These are phyloP conservation scores for Aptenodytes forsteri DNA, from an alignment of 2,113 vertebrate species.

Conservation along the genomic window DNA sequence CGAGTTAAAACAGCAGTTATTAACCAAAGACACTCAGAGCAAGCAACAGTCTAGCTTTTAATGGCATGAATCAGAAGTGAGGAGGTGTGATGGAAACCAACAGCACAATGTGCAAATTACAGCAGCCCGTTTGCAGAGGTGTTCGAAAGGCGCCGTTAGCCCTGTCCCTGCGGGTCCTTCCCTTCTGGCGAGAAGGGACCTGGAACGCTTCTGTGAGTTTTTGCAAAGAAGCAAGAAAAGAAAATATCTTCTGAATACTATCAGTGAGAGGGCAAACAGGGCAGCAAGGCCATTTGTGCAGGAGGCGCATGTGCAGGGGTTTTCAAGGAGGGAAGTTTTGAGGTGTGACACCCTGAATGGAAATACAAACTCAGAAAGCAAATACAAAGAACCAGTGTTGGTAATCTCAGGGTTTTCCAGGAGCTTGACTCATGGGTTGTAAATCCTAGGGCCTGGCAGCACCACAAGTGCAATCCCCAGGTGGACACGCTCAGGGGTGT, in stretches of 20 bases:
- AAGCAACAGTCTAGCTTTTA: background rate
- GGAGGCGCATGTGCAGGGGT: rapidly evolving
- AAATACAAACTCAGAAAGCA: background rate
- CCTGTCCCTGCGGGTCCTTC: background rate
- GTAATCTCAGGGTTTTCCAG: background rate
- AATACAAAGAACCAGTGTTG: rapidly evolving
- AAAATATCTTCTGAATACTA: background rate
- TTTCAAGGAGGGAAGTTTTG: background rate
- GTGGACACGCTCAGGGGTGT: background rate
- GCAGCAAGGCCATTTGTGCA: background rate
- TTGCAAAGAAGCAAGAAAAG: too few relatives aligned
- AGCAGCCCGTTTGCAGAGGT: background rate
- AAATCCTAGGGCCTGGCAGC: background rate
- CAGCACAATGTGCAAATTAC: background rate
- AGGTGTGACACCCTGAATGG: background rate
- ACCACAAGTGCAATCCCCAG: rapidly evolving
- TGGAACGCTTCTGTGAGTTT: rapidly evolving
- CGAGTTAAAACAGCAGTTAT: background rate
- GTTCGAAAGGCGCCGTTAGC: rapidly evolving
- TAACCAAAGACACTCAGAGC: background rate
- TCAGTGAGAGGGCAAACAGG: background rate
- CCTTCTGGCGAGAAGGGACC: background rate
- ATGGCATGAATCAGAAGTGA: background rate
- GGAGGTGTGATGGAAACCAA: background rate
- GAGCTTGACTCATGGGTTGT: background rate